A percentile compares a stretch with the other conserved stretches of the same genome.
Evolutionary conservation across 2,888 invertebrate species (phyloP).

Genomic region (Disparrhopalites patrizii): DNA sequence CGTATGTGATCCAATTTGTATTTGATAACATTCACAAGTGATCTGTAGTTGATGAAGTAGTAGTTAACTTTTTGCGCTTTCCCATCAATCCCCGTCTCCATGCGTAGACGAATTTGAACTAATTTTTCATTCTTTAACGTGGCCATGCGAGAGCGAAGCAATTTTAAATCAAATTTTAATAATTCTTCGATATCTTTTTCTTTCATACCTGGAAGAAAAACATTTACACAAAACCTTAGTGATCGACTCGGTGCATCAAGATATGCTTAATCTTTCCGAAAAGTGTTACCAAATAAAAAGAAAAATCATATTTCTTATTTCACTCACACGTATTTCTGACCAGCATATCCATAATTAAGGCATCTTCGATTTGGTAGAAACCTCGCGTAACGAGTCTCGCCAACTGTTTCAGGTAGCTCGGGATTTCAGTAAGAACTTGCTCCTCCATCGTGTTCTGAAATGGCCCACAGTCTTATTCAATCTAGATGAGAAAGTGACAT

Average conservation of each 20-base stretch:
- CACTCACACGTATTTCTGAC: conserved; percentile 86
- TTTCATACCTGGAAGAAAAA: conserved; percentile 51
- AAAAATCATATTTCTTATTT: neutral
- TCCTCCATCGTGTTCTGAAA: conserved; percentile 15
- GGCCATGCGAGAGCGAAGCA: conserved; percentile 80
- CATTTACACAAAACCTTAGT: neutral
- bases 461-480: neutral
- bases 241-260: neutral
- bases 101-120: conserved; percentile 82
- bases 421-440: conserved; percentile 63
- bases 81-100: conserved; percentile 92
- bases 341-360: conserved; percentile 89
- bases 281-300: neutral
- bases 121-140: conserved; percentile 88
- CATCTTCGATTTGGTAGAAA: conserved; percentile 91
- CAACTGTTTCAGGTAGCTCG: conserved; percentile 78
- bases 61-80: conserved; percentile 95
- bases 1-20: conserved; percentile 95
- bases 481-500: neutral
- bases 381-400: conserved; percentile 87
- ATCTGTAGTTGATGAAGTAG: conserved; percentile 93
- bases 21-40: conserved; percentile 84
- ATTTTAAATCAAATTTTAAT: conserved; percentile 88
- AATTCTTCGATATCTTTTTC: conserved; percentile 69
- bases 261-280: no score